Base-by-base conservation (phyloP, 2,888 invertebrate genomes). In the Lamellibrachia satsuma region DNA sequence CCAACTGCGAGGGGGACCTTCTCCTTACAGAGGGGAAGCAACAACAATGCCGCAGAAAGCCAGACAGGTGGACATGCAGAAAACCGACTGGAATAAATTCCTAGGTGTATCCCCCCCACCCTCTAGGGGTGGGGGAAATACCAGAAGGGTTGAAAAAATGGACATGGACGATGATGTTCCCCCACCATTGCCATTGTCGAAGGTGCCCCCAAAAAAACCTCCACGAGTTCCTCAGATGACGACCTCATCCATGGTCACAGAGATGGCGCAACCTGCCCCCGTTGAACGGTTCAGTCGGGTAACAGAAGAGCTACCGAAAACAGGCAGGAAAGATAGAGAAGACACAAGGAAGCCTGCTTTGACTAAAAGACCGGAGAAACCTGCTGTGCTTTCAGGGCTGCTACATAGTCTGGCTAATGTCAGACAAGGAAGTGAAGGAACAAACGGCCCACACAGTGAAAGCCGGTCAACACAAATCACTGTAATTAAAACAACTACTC, bases 361-460 rank as follows among this genome's bases (percentile, higher is more conserved):
- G n/a, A 11, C 15, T 22, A 4, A 75, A 22, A 75, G 6, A 75
- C 22, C 75, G 22, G 75, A 75, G 22, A 75, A 75, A 4, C 3
- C 75, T 22, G 92, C 51, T 15, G 52, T 91, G 60, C 15, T 27
- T n/a, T 57, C 91, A 9, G 90, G 92, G 7, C 22, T 92, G 90
- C 39, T 92, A 8, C 51, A 91, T 3, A 91, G 91, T 27, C 55
- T 92, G 39, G 52, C 92, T 3, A 11, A 11, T 75, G 75, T 75
- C 75, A 75, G 75, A 75, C 75, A 75, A 0, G 75, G 75, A 6
- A 75, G 75, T 22, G 15, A 22, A 22, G 75, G 75, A 22, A 75
- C 15, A 2, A 75, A 6, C 22, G 75, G 75, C 22, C 75, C 75
- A 15, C 75, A 15, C n/a, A 22, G 15, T 75, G 75, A n/a, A 22